These are phyloP conservation scores for Baryphthengus martii DNA, from an alignment of 2,113 vertebrate species.

Conservation along the genomic window DNA sequence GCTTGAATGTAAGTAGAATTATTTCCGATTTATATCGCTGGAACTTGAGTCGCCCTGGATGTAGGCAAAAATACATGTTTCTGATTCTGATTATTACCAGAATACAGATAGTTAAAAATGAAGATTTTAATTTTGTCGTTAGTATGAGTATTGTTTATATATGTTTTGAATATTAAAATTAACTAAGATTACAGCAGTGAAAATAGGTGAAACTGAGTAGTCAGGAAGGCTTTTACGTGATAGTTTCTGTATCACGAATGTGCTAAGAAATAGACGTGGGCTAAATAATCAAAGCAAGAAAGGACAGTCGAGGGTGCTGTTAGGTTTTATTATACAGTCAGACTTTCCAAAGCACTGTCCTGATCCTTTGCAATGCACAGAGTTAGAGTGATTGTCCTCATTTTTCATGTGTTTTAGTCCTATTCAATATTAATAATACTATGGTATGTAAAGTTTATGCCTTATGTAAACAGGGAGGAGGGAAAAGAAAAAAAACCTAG, in stretches of 20 bases:
- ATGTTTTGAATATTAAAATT: not conserved
- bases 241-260: not conserved
- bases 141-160: not conserved
- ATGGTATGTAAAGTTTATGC: not conserved
- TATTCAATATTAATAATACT: not conserved
- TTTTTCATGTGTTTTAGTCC: not conserved
- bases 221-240: not conserved
- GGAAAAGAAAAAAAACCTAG: not conserved
- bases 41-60: not conserved
- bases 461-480: not conserved
- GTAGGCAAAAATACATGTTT: not conserved
- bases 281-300: not conserved
- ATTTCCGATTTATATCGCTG: not conserved
- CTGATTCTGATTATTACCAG: not conserved
- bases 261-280: not conserved
- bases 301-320: not conserved
- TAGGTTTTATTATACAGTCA: not conserved
- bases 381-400: not conserved
- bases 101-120: not conserved
- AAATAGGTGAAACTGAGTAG: not conserved
- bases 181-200: not conserved
- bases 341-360: not conserved
- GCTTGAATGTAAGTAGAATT: not conserved
- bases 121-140: not conserved
- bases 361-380: not conserved